Percentiles rank a stretch among this genome's conserved stretches.
Conservation (phyloP, 2,888 invertebrate genomes). For the Chloroclysta siterata region DNA sequence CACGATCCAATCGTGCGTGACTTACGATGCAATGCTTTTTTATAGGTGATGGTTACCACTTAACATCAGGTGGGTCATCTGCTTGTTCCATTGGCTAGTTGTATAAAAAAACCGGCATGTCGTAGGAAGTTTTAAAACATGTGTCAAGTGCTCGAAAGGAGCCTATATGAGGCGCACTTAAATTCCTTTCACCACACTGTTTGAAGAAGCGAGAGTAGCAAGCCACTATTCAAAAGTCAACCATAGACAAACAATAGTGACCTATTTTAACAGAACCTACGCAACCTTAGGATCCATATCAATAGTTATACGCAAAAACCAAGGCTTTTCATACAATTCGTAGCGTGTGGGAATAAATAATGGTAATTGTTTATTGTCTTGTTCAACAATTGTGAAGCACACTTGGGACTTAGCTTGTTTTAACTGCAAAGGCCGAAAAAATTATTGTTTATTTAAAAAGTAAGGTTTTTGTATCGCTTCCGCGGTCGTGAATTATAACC, state of each 20-base stretch:
- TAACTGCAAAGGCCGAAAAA: constrained; percentile 11
- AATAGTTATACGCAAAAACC: constrained; percentile 65
- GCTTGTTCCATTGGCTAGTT: too few relatives aligned
- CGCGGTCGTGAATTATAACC: neutral
- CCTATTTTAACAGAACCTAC: constrained; percentile 47
- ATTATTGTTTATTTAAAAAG: neutral
- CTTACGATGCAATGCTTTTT: too few relatives aligned
- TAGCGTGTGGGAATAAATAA: constrained; percentile 66
- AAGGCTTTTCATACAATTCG: constrained; percentile 72
- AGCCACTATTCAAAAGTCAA: constrained; percentile 22
- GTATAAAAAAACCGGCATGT: too few relatives aligned
- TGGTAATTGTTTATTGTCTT: constrained; percentile 73
- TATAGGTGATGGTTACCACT: too few relatives aligned
- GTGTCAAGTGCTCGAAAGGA: too few relatives aligned
- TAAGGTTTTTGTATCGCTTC: neutral
- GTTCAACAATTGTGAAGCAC: constrained; percentile 65
- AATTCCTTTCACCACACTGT: too few relatives aligned
- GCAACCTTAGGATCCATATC: constrained; percentile 77
- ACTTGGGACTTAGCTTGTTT: constrained; percentile 29
- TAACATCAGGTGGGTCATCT: too few relatives aligned
- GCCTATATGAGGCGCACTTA: too few relatives aligned
- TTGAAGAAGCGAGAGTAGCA: neutral
- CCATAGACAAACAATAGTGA: constrained; percentile 39
- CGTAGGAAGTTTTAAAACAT: too few relatives aligned
- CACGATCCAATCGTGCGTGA: too few relatives aligned